Evolutionary conservation across 2,113 vertebrate species (phyloP).

Genomic region (Ivindomyrus marchei): DNA sequence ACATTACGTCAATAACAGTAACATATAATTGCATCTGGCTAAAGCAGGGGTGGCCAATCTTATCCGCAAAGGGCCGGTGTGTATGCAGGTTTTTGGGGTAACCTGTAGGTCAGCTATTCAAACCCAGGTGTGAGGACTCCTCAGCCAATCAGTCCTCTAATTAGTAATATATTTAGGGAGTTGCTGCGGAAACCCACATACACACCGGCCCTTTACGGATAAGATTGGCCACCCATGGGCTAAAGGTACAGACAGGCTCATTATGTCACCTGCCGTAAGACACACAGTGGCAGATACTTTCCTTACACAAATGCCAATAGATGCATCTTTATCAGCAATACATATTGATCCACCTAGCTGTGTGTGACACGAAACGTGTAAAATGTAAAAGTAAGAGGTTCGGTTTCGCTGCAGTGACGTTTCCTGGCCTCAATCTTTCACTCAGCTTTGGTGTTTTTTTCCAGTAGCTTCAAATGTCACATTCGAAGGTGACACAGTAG

Average conservation of each 20-base stretch:
- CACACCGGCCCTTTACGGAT: no score
- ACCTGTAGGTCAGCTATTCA: no score
- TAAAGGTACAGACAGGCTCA: not conserved
- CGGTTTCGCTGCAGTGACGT: not conserved
- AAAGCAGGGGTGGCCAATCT: no score
- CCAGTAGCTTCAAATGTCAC: not conserved
- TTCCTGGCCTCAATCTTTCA: constrained; percentile 16
- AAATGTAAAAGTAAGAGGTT: not conserved
- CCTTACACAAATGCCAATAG: not conserved
- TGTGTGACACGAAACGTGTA: not conserved
- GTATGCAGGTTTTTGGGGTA: no score
- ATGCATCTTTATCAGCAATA: not conserved
- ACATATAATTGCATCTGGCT: not conserved
- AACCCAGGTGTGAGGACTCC: no score
- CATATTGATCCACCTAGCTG: not conserved
- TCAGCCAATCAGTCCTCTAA: no score
- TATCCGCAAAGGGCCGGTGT: no score
- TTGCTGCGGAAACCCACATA: no score
- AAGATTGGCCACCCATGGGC: no score
- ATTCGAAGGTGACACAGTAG: not conserved
- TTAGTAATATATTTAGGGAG: no score
- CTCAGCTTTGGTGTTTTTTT: not conserved
- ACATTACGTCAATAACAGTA: not conserved
- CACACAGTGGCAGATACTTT: not conserved
- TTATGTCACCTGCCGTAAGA: not conserved